Conservation (phyloP, 1,140 invertebrate species). For the Cydia pomonella region DNA sequence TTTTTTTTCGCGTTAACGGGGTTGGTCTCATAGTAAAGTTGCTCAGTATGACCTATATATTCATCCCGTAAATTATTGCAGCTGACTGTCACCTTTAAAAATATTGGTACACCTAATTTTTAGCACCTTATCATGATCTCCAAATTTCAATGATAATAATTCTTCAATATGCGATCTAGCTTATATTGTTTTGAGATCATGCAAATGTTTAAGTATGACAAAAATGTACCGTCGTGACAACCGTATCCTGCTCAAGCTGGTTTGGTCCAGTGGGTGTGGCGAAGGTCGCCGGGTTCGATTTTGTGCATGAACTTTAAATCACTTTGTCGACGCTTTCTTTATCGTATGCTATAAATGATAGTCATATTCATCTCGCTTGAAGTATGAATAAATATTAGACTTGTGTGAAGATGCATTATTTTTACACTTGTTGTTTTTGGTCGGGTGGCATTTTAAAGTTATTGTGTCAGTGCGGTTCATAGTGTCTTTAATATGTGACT, state of each 20-base stretch:
- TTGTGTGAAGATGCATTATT: background rate
- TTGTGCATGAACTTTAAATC: slow-evolving; percentile 48
- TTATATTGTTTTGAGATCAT: slow-evolving; percentile 11
- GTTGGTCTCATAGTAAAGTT: too few species aligned
- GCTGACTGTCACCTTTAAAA: too few species aligned
- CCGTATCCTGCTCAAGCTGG: slow-evolving; percentile 61
- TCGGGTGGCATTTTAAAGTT: background rate
- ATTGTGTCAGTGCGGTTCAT: too few species aligned
- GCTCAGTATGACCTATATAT: too few species aligned
- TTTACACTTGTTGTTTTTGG: background rate
- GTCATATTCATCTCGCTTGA: slow-evolving; percentile 8
- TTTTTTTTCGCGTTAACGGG: too few species aligned
- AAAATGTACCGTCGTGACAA: slow-evolving; percentile 61
- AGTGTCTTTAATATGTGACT: too few species aligned
- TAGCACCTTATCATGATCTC: too few species aligned
- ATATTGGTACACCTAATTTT: too few species aligned
- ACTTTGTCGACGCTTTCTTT: slow-evolving; percentile 28
- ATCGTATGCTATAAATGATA: slow-evolving; percentile 4
- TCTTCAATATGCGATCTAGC: background rate
- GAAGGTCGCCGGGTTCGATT: slow-evolving; percentile 64
- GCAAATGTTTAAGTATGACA: slow-evolving; percentile 37
- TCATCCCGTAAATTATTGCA: too few species aligned
- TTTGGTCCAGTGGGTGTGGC: slow-evolving; percentile 65
- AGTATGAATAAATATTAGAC: slow-evolving; percentile 13
- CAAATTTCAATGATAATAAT: background rate